Percentiles rank a stretch among this genome's conserved stretches.
These are phyloP conservation scores for Pyrochroa serraticornis DNA, from an alignment of 2,888 invertebrate species.

Conservation along the genomic window DNA sequence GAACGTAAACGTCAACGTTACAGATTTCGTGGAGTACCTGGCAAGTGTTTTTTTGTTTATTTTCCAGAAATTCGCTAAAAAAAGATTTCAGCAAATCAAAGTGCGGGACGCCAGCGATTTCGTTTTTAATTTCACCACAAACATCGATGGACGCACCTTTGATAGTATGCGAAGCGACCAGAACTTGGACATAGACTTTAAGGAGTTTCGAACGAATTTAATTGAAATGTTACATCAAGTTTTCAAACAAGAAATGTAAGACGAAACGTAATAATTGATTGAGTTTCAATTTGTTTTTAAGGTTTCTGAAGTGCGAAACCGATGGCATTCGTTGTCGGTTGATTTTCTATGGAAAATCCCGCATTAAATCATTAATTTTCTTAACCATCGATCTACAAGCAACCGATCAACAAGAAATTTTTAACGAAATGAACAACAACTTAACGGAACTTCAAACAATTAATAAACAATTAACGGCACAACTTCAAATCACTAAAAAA, in stretches of 20 bases:
- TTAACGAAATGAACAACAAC: conserved; percentile 51
- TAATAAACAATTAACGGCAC: conserved; percentile 35
- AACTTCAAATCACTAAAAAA: conserved; percentile 40
- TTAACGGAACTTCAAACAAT: conserved; percentile 44
- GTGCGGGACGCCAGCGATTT: conserved; percentile 47
- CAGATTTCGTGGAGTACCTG: conserved; percentile 35
- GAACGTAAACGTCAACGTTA: conserved; percentile 35
- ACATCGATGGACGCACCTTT: conserved; percentile 48
- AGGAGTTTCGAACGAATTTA: conserved; percentile 52
- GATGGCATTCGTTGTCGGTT: conserved; percentile 44
- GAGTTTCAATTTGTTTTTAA: conserved; percentile 22
- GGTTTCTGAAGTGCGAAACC: conserved; percentile 49
- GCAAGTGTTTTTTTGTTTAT: conserved; percentile 27
- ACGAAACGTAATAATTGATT: conserved; percentile 11
- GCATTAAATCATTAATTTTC: conserved; percentile 53
- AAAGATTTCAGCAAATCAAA: conserved; percentile 47
- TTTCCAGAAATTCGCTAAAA: not conserved
- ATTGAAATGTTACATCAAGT: conserved; percentile 51
- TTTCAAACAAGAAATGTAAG: conserved; percentile 45
- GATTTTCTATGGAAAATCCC: conserved; percentile 53
- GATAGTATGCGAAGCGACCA: conserved; percentile 51
- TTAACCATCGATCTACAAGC: conserved; percentile 49
- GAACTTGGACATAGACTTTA: conserved; percentile 52
- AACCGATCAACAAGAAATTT: conserved; percentile 53
- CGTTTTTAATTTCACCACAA: conserved; percentile 51